Evolutionary conservation across 2,797 vertebrate genomes (phyloP).

Genomic region (Myripristis jacobus): DNA sequence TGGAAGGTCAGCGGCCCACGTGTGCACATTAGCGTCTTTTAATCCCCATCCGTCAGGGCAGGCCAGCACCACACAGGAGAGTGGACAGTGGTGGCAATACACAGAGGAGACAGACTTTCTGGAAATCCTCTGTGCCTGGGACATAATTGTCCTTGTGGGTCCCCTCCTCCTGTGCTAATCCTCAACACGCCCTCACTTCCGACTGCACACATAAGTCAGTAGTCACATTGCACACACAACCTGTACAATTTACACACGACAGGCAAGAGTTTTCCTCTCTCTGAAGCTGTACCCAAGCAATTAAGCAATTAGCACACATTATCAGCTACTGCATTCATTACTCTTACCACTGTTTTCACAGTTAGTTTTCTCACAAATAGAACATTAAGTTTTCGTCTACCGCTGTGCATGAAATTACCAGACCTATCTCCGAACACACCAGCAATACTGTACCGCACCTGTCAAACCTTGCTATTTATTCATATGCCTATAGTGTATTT

Average conservation of each 20-base stretch:
- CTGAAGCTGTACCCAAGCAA: no score
- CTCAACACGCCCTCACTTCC: slow-evolving; percentile 15
- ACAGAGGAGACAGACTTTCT: slow-evolving; percentile 29
- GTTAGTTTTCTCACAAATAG: slow-evolving; percentile 3
- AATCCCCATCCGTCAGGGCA: slow-evolving; percentile 82
- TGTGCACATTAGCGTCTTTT: slow-evolving; percentile 84
- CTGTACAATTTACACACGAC: not conserved
- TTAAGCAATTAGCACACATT: not conserved
- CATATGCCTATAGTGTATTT: no score
- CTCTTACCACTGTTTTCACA: slow-evolving; percentile 15
- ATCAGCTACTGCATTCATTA: not conserved
- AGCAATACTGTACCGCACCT: no score
- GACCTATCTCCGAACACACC: no score
- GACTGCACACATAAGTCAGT: not conserved
- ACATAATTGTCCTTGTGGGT: no score
- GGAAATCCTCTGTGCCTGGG: slow-evolving; percentile 5
- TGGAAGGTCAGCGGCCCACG: slow-evolving; percentile 89
- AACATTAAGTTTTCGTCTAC: slow-evolving; percentile 5
- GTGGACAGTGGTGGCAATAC: slow-evolving; percentile 60
- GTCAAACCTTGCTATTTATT: no score
- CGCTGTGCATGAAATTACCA: not conserved
- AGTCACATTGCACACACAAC: not conserved
- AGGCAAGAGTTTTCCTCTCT: not conserved
- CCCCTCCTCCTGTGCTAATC: no score
- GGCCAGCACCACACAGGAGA: slow-evolving; percentile 50